phyloP scores from a whole-genome alignment of 2,113 vertebrate species.

The Empidonax traillii region DNA sequence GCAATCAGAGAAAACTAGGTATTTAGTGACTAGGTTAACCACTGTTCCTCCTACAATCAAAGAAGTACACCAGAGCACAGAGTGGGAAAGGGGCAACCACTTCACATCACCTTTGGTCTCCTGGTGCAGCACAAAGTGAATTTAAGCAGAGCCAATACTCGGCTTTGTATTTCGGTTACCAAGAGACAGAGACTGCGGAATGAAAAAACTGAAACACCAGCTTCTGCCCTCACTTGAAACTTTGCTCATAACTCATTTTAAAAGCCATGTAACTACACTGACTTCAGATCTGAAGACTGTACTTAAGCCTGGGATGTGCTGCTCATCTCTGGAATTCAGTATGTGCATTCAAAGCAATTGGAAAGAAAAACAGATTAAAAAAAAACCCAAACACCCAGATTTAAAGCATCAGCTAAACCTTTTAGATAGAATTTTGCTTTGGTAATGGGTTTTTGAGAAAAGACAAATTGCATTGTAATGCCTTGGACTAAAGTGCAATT shows the following conservation, averaged over 20 bases:
- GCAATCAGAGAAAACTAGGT: background rate
- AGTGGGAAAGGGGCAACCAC: background rate
- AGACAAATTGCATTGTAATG: background rate
- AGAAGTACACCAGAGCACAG: accelerated
- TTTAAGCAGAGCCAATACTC: background rate
- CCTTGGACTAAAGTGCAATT: background rate
- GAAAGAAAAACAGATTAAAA: background rate
- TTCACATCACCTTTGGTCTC: background rate
- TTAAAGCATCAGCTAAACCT: background rate
- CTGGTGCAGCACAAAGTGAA: background rate
- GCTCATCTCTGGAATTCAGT: background rate
- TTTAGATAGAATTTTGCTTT: background rate
- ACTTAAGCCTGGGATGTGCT: background rate
- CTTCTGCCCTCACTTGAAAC: background rate
- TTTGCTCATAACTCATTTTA: background rate
- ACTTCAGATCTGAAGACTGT: background rate
- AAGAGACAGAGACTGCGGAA: background rate
- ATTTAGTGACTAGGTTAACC: background rate
- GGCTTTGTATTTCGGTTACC: background rate
- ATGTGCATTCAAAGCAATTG: background rate
- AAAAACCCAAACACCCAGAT: background rate
- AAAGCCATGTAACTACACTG: background rate
- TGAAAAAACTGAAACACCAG: background rate
- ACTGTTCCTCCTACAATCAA: background rate
- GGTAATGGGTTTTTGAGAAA: background rate